Conservation (phyloP, 2,113 vertebrate genomes). For the Dissostichus mawsoni region DNA sequence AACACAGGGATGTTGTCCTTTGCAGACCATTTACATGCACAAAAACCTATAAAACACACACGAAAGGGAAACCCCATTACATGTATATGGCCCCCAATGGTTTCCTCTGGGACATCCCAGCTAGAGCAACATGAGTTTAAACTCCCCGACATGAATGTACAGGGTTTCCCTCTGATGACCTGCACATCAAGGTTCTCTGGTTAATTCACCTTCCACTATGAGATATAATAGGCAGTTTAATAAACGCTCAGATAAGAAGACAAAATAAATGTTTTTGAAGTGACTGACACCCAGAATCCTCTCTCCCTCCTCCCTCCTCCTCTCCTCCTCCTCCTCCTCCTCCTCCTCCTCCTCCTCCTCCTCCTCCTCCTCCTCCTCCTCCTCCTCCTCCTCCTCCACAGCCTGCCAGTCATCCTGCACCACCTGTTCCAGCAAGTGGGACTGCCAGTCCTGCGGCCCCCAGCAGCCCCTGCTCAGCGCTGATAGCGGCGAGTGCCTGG, state of each 20-base stretch:
- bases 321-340: background rate
- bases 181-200: background rate
- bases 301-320: no score
- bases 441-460: conserved; percentile 62
- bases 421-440: conserved; percentile 57
- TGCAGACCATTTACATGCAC: no score
- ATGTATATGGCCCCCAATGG: no score
- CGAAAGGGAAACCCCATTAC: no score
- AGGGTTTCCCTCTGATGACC: background rate
- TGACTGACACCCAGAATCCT: conserved; percentile 5
- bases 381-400: conserved; percentile 1
- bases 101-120: background rate
- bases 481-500: conserved; percentile 54
- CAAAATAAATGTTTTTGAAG: conserved; percentile 4
- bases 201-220: background rate
- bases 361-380: background rate
- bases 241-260: background rate
- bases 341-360: background rate
- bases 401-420: conserved; percentile 70
- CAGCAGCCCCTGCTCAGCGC: conserved; percentile 62
- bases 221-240: conserved; percentile 2
- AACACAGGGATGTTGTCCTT: no score
- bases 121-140: background rate
- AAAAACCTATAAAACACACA: no score
- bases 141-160: background rate